Percentiles rank a stretch among this genome's conserved stretches.
Conservation (phyloP, 2,797 vertebrate genomes). For the Brachyalestes nurse region DNA sequence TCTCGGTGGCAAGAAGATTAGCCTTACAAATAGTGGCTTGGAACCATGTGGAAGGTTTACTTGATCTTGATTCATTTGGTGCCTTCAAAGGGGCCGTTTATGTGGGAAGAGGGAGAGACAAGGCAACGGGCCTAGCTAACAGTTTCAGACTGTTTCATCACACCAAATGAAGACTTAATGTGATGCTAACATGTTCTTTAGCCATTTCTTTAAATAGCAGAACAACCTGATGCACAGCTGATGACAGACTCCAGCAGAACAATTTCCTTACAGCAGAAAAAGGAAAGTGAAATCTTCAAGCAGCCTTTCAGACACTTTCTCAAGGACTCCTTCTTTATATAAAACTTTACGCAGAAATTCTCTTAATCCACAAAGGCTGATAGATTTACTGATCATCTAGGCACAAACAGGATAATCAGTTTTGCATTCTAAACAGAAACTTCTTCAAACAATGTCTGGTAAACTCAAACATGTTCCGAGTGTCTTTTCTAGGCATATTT, state of each 20-base stretch:
- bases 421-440: neutral
- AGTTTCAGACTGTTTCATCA: slow-evolving; percentile 62
- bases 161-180: slow-evolving; percentile 32
- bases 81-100: slow-evolving; percentile 26
- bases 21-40: slow-evolving; percentile 46
- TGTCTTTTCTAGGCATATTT: no score
- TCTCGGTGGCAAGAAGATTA: slow-evolving; percentile 53
- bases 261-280: neutral
- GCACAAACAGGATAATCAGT: neutral
- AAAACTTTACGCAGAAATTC: slow-evolving; percentile 5
- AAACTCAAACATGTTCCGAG: no score
- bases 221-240: slow-evolving; percentile 19
- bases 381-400: slow-evolving; percentile 1
- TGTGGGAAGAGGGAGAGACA: slow-evolving; percentile 10
- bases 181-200: slow-evolving; percentile 29
- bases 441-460: neutral
- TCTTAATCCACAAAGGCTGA: neutral
- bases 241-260: slow-evolving; percentile 14
- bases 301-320: neutral
- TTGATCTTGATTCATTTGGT: slow-evolving; percentile 45
- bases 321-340: slow-evolving; percentile 1
- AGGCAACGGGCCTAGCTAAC: neutral
- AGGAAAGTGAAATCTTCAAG: neutral
- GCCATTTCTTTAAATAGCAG: slow-evolving; percentile 29
- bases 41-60: slow-evolving; percentile 50